Base-by-base conservation (phyloP, 2,113 vertebrate genomes). In the Mixornis gularis region DNA sequence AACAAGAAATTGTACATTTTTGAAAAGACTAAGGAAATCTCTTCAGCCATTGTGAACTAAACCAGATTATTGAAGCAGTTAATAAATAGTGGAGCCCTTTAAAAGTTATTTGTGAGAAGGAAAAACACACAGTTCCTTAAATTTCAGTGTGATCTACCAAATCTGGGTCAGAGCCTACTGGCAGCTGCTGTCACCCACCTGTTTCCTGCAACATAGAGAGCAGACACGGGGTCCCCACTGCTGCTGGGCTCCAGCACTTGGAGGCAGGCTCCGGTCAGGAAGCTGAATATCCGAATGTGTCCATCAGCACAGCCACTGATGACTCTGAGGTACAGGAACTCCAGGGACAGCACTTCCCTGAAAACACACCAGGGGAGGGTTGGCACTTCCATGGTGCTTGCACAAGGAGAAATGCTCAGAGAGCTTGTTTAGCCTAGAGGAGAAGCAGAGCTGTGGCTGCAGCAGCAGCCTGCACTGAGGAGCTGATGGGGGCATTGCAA, bases 271-370 rank as follows among this genome's bases (percentile, higher is more conserved):
- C 98, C 98, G 0, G 95, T 98, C 76, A 99, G 95, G 88, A 98
- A 98, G 86, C 96, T 98, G 74, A 99, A 99, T 51, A 99, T 96
- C 13, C 98, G 97, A 74, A 99, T 98, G 94, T 97, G 99, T 49
- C 99, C 99, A 0, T 99, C 99, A 7, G 91, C 96, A n/a, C 99
- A 99, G 87, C 98, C 98, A 0, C 98, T 99, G 95, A 99, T 83
- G 41, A 99, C 97, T 32, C 98, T 93, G 59, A 99, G 98, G 90
- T 97, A 99, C 48, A 97, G 85, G 48, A 98, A 96, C 20, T 97
- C 97, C 96, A 99, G 81, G 5, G 98, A 97, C n/a, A 97, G 95
- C 1, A 99, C 98, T 79, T 98, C 98, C 96, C 99, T 99, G 95
- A 7, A 94, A 87, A 48, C 79, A 91, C 60, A 43, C 22, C 12